These are phyloP conservation scores for Furcula furcula DNA, from an alignment of 2,888 invertebrate genomes.

Conservation along the genomic window DNA sequence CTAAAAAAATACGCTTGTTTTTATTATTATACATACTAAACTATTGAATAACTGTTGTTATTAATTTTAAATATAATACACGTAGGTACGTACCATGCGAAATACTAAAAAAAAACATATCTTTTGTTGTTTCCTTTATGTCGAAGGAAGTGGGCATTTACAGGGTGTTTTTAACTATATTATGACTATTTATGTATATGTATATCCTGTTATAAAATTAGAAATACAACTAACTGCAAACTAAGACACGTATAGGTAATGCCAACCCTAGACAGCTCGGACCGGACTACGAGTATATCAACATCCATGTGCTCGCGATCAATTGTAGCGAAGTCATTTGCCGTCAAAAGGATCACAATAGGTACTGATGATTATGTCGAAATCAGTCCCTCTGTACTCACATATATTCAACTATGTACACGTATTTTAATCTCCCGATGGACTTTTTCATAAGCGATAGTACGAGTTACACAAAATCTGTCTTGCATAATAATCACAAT, in stretches of 20 bases:
- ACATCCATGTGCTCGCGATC: conserved; percentile 7
- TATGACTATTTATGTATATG: neutral
- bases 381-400: conserved; percentile 23
- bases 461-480: no score
- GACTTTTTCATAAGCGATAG: no score
- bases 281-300: conserved; percentile 14
- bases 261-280: conserved; percentile 1
- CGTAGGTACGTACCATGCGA: no score
- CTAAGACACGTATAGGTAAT: conserved; percentile 2
- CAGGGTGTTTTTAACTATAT: no score
- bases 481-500: neutral
- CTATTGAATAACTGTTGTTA: no score
- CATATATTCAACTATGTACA: conserved; percentile 2
- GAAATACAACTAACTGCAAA: neutral
- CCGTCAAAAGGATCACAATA: conserved; percentile 37
- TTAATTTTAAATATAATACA: no score
- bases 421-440: neutral
- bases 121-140: no score
- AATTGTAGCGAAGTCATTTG: conserved; percentile 23
- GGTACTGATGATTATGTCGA: conserved; percentile 34
- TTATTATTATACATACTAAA: no score
- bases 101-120: no score
- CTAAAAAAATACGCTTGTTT: no score
- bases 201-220: neutral
- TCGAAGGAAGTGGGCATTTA: no score